These are phyloP conservation scores for Therioaphis trifolii DNA, from an alignment of 2,888 invertebrate species.

Conservation along the genomic window DNA sequence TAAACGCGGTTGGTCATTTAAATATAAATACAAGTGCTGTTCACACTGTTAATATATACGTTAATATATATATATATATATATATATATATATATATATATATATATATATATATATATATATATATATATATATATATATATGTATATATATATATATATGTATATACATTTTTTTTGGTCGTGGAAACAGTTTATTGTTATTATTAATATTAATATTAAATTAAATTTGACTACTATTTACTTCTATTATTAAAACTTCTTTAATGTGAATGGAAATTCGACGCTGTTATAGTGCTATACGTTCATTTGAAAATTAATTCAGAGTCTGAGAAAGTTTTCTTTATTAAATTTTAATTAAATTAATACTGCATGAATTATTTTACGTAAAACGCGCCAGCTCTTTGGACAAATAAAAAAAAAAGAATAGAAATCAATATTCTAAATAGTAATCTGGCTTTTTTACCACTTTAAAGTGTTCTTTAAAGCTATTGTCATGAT, in stretches of 20 bases:
- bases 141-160: no score
- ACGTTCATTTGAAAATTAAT: slow-evolving; percentile 37
- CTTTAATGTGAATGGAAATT: slow-evolving; percentile 1
- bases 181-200: no score
- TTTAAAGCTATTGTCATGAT: slow-evolving; percentile 25
- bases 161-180: no score
- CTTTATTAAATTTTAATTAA: slow-evolving; percentile 55
- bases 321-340: slow-evolving; percentile 40
- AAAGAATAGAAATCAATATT: slow-evolving; percentile 14
- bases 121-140: no score
- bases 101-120: no score
- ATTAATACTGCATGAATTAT: slow-evolving; percentile 46
- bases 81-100: no score
- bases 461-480: background rate
- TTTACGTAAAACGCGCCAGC: background rate
- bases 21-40: no score
- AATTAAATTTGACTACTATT: slow-evolving; percentile 1
- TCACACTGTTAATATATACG: no score
- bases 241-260: slow-evolving; percentile 36
- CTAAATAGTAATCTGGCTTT: slow-evolving; percentile 24
- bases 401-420: background rate
- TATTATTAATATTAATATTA: background rate
- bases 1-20: no score
- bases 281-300: background rate
- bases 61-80: no score